Evolutionary conservation across 2,888 invertebrate genomes (phyloP).

Genomic region (Merodon equestris): DNA sequence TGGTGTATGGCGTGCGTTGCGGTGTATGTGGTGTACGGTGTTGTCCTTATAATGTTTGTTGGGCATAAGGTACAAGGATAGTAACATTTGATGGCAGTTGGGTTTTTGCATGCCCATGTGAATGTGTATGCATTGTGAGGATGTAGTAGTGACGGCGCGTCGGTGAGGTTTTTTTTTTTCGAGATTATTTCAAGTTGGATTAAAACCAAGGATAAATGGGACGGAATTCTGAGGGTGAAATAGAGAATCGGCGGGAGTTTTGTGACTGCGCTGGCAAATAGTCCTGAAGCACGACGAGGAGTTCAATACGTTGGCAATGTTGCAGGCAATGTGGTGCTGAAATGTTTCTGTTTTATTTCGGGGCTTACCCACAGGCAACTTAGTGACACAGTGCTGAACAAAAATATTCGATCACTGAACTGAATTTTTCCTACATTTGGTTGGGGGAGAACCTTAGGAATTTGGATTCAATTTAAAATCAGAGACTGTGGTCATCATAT

Average conservation of each 20-base stretch:
- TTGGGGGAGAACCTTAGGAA: too few species aligned
- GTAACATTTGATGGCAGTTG: conserved; percentile 8
- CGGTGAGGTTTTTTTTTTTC: conserved; percentile 16
- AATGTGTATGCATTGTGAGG: conserved; percentile 5
- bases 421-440: too few species aligned
- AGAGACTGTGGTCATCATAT: too few species aligned
- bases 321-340: conserved; percentile 6
- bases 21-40: conserved; percentile 3
- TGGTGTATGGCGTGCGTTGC: conserved; percentile 1
- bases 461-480: too few species aligned
- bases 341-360: too few species aligned
- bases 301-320: conserved; percentile 53
- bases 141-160: conserved; percentile 36
- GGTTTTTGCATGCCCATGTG: conserved; percentile 1
- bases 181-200: conserved; percentile 47
- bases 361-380: too few species aligned
- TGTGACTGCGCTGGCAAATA: conserved; percentile 22
- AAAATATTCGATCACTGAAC: too few species aligned
- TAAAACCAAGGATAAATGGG: conserved; percentile 46
- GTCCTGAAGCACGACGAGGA: conserved; percentile 31
- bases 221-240: conserved; percentile 46
- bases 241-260: conserved; percentile 10
- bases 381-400: too few species aligned
- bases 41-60: conserved; percentile 5
- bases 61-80: conserved; percentile 7